A percentile compares a stretch with the other conserved stretches of the same genome.
These are phyloP conservation scores for Heterochromis multidens DNA, from an alignment of 2,113 vertebrate genomes.

Conservation along the genomic window DNA sequence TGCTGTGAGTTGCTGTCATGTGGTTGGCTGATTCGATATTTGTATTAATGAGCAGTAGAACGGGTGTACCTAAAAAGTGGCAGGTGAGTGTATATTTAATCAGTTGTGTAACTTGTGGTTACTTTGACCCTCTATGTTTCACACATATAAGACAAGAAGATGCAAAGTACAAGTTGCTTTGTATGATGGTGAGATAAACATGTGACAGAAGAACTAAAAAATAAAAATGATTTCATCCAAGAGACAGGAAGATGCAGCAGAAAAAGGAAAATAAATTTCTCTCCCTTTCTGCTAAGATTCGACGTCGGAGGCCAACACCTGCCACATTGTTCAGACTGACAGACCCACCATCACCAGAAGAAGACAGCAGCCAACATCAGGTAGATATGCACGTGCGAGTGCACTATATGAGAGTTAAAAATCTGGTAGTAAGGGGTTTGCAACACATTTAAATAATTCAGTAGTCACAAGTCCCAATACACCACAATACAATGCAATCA, in stretches of 20 bases:
- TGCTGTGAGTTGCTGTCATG: neutral
- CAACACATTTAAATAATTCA: neutral
- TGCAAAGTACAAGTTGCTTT: neutral
- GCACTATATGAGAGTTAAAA: neutral
- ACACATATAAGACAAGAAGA: neutral
- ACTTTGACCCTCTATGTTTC: neutral
- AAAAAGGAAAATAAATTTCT: neutral
- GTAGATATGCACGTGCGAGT: conserved; percentile 6
- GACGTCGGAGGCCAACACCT: conserved; percentile 87
- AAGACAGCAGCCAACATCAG: conserved; percentile 57
- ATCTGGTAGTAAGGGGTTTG: neutral
- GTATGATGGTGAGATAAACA: neutral
- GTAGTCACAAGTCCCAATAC: neutral
- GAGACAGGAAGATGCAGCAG: neutral
- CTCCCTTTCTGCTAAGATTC: conserved; percentile 74
- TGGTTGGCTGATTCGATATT: neutral
- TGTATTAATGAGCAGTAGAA: neutral
- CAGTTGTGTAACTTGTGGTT: neutral
- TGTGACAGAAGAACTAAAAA: neutral
- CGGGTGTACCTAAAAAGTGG: neutral
- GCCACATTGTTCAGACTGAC: conserved; percentile 88
- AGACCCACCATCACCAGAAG: conserved; percentile 86
- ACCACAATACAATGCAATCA: neutral
- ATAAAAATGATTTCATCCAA: neutral
- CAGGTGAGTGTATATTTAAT: neutral